Conservation (phyloP, 2,888 invertebrate species). For the Temnothorax unifasciatus region DNA sequence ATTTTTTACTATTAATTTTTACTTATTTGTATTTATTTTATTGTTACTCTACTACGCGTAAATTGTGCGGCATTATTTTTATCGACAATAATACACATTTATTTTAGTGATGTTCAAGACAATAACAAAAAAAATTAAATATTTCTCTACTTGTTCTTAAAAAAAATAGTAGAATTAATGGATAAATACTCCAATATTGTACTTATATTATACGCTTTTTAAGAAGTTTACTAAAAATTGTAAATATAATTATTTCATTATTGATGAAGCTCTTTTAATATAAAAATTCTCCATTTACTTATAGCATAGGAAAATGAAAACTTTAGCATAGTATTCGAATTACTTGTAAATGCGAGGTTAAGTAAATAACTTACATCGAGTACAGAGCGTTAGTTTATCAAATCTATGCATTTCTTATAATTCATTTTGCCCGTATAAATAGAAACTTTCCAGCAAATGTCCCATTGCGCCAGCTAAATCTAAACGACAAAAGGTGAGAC, state of each 20-base stretch:
- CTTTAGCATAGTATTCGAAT: neutral
- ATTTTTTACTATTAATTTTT: neutral
- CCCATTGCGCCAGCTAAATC: constrained; percentile 53
- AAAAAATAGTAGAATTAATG: neutral
- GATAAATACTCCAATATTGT: neutral
- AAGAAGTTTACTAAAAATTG: neutral
- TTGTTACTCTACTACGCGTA: neutral
- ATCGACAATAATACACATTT: neutral
- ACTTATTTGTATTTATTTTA: neutral
- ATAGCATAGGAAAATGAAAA: neutral
- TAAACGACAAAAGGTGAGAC: constrained; percentile 58
- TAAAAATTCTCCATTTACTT: constrained; percentile 5
- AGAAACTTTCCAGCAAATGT: constrained; percentile 35
- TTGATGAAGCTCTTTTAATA: neutral
- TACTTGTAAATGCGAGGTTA: neutral
- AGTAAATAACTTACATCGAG: constrained; percentile 23
- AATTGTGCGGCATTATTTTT: neutral
- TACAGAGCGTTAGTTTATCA: constrained; percentile 33
- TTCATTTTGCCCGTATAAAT: constrained; percentile 53
- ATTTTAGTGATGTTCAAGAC: neutral
- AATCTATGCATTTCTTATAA: constrained; percentile 60
- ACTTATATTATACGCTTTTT: neutral
- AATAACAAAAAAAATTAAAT: neutral
- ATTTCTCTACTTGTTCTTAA: neutral
- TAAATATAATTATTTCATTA: neutral